A percentile compares a stretch with the other conserved stretches of the same genome.
These are phyloP conservation scores for Phenganax marumi DNA, from an alignment of 92 coral and sea anemone species.

Conservation along the genomic window DNA sequence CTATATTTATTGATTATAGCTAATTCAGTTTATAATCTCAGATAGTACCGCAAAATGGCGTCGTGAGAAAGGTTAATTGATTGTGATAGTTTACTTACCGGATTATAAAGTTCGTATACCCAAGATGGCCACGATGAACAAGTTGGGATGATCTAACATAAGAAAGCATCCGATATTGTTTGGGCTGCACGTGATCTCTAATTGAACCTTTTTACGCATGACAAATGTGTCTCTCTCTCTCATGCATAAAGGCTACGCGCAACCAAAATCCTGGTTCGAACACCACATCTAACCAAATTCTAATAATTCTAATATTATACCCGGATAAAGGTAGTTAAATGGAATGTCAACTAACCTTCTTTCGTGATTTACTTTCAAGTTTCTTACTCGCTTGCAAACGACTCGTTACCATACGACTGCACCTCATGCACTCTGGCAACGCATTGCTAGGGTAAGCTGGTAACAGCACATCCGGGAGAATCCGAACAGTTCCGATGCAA, in stretches of 20 bases:
- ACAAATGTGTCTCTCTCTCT: too few species aligned
- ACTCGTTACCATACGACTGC: conserved; percentile 22
- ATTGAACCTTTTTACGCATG: too few species aligned
- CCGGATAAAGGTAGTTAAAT: background rate
- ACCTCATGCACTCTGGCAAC: conserved; percentile 36
- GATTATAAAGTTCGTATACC: conserved; percentile 90
- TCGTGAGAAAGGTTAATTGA: too few species aligned
- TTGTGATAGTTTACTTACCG: conserved; percentile 63
- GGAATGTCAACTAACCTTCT: background rate
- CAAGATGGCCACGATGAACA: conserved; percentile 91
- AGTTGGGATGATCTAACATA: conserved; percentile 67
- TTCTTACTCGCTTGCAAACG: conserved; percentile 7
- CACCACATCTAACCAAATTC: too few species aligned
- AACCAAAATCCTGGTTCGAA: too few species aligned
- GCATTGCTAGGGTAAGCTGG: conserved; percentile 82
- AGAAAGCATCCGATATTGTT: background rate
- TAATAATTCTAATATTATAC: background rate
- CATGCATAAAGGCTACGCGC: too few species aligned
- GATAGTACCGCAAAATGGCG: too few species aligned
- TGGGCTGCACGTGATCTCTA: too few species aligned
- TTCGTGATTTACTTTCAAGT: background rate
- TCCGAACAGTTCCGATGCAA: conserved; percentile 70
- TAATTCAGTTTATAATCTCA: too few species aligned
- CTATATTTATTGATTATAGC: background rate
- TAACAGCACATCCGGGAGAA: conserved; percentile 78